Evolutionary conservation across 2,888 invertebrate species (phyloP), one percentile per base, ranked within the genome.

Genomic region (Amorpha juglandis): DNA sequence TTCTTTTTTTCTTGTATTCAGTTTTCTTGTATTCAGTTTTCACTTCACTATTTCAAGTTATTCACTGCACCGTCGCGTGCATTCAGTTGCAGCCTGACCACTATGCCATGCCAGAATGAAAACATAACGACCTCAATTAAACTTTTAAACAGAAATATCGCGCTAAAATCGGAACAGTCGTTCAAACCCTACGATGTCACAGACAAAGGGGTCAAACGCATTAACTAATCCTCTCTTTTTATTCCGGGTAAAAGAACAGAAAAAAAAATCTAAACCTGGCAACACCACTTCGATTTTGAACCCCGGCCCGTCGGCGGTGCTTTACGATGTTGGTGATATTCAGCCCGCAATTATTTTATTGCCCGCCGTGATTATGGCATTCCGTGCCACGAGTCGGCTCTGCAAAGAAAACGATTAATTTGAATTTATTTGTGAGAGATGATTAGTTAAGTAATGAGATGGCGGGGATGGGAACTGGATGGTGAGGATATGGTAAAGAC

Each of bases 301-400:
- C 33, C 33, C 55, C 8, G 19, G 58, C 58, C 27, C 58, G 38
- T 58, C 58, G 58, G 58, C 58, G 58, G 58, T 58, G 58, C 58
- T 58, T 58, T 42, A 58, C 42, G 42, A 38, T 19, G 38, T 12
- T 38, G 58, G 58, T 58, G 58, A 42, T 58, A 58, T 58, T 38
- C 58, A 38, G 58, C 8, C 27, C 14, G 52, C 12, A 42, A 58
- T 58, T 58, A 58, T 58, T 58, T 58, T 58, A 58, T 58, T 38
- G 58, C 38, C 19, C 19, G 42, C 19, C 19, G 19, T 42, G 58
- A 58, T 42, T 52, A 38, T 19, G 38, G 58, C 58, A 21, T 4
- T 33, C 14, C 55, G 38, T 14, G 38, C 55, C 58, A 42, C 21
- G 38, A 19, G 19, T 19, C 58, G 6, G 42, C 42, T 14, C 14